These are phyloP conservation scores for Micrasema minimum DNA, from an alignment of 1,140 invertebrate species.

Conservation along the genomic window DNA sequence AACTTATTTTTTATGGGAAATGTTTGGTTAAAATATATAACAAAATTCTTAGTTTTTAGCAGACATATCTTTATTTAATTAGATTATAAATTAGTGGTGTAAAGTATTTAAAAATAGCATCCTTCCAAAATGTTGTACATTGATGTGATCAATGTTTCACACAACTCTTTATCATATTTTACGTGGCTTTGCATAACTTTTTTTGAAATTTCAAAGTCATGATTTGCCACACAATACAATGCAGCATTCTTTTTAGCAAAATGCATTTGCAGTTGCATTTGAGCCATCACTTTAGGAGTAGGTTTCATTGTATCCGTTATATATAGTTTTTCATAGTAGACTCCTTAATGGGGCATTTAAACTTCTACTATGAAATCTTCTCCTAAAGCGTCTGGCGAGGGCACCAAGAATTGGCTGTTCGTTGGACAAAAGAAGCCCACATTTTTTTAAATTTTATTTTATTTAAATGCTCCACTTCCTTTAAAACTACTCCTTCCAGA, in stretches of 20 bases:
- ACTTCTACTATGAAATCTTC: constrained; percentile 56
- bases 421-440: constrained; percentile 50
- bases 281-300: constrained; percentile 50
- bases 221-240: background rate
- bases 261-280: constrained; percentile 56
- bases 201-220: constrained; percentile 29
- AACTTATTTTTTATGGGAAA: too few relatives aligned
- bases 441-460: constrained; percentile 38
- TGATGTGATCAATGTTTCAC: background rate
- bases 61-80: too few relatives aligned
- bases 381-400: constrained; percentile 57
- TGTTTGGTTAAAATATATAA: too few relatives aligned
- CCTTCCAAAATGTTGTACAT: background rate
- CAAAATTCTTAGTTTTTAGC: too few relatives aligned
- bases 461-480: constrained; percentile 37
- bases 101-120: background rate
- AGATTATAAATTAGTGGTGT: too few relatives aligned
- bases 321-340: constrained; percentile 51
- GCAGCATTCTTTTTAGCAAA: constrained; percentile 42
- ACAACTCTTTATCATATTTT: background rate
- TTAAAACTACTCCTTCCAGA: constrained; percentile 56
- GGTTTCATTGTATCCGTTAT: constrained; percentile 45
- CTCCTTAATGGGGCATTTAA: constrained; percentile 56
- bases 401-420: constrained; percentile 55
- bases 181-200: background rate